phyloP scores from a whole-genome alignment of 2,113 vertebrate species.

The Chinchilla lanigera region DNA sequence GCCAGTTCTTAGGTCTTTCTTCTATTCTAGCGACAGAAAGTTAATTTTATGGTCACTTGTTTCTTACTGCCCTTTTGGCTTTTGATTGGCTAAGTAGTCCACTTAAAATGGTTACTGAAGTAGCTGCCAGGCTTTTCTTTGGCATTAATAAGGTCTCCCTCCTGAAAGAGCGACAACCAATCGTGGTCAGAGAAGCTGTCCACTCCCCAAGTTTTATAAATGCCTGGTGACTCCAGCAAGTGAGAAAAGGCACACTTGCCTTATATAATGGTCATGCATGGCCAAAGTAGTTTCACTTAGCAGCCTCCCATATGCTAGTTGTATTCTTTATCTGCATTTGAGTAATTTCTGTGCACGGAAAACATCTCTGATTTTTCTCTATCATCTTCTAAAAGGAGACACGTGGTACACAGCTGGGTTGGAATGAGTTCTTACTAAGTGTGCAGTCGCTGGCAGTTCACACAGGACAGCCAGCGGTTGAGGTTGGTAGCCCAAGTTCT shows the following conservation, averaged over 20 bases:
- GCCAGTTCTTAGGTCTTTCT: slow-evolving; percentile 37
- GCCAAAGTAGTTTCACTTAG: background rate
- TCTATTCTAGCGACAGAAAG: slow-evolving; percentile 59
- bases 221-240: background rate
- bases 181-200: background rate
- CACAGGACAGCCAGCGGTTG: background rate
- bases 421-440: background rate
- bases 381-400: slow-evolving; percentile 35
- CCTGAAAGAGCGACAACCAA: background rate
- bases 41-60: slow-evolving; percentile 56
- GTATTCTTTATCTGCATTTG: slow-evolving; percentile 7
- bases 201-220: background rate
- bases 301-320: background rate
- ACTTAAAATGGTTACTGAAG: slow-evolving; percentile 54
- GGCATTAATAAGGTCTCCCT: background rate
- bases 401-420: background rate
- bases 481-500: background rate
- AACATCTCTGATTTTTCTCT: background rate
- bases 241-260: background rate
- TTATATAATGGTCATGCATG: background rate
- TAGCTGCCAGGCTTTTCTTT: slow-evolving; percentile 1
- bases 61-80: slow-evolving; percentile 29
- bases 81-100: slow-evolving; percentile 8
- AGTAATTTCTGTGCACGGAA: slow-evolving; percentile 13
- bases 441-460: background rate